Evolutionary conservation across 2,797 vertebrate species (phyloP).

Genomic region (Cacajao melanocephalus): DNA sequence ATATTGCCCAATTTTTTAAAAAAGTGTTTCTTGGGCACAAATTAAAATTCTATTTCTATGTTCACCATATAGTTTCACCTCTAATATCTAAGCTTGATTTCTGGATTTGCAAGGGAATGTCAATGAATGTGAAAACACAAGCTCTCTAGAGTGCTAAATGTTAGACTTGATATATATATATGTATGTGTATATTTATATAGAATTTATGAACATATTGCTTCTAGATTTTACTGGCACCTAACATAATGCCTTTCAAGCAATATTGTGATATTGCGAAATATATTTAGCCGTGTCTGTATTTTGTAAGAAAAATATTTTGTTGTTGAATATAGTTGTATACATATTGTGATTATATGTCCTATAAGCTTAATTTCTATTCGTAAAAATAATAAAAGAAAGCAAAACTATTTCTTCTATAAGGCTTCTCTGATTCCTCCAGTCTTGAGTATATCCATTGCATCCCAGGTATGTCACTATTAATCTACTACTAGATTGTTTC

Average conservation of each 20-base stretch:
- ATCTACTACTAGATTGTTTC: not conserved
- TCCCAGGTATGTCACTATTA: not conserved
- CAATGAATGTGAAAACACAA: not conserved
- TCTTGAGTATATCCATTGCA: not conserved
- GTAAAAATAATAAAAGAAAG: not conserved
- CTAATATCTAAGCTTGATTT: constrained; percentile 46
- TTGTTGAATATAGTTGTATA: not conserved
- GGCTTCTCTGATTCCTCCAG: not conserved
- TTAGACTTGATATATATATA: too few relatives aligned
- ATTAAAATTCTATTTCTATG: constrained; percentile 70
- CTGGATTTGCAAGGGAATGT: constrained; percentile 47
- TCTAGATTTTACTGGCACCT: not conserved
- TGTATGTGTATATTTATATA: not conserved
- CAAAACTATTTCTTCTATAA: not conserved
- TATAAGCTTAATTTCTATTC: not conserved
- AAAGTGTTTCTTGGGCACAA: constrained; percentile 46
- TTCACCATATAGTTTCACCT: not conserved
- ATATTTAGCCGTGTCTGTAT: not conserved
- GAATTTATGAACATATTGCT: not conserved
- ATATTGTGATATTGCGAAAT: not conserved
- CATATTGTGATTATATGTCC: not conserved
- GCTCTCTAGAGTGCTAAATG: not conserved
- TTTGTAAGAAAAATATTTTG: constrained; percentile 25
- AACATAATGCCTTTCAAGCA: not conserved
- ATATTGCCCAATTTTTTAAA: constrained; percentile 3